Base-by-base conservation (phyloP, 2,888 invertebrate genomes). In the Phanerotoma sp. region DNA sequence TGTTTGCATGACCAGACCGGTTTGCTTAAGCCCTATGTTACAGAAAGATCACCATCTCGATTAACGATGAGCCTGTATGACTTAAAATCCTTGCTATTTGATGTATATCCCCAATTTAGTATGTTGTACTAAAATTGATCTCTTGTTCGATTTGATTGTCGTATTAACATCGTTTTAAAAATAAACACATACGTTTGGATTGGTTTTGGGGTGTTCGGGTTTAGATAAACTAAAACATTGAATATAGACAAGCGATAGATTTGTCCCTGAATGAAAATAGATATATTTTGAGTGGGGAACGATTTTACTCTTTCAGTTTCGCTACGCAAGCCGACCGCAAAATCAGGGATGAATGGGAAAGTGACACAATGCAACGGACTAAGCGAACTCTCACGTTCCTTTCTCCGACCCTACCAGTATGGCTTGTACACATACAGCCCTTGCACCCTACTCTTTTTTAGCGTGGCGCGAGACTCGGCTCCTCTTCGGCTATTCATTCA, bases 321-420 rank as follows among this genome's bases (percentile, higher is more conserved):
- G 76, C 69, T 70, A 75, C 75, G 77, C 77, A 76, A 75, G 73
- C 73, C 75, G 64, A 75, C 77, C 77, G 72, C 77, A 77, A 77
- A 77, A 77, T 77, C 77, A 70, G 71, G 66, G 68, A 71, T 74
- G 72, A 75, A 75, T 71, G 73, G 73, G 73, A 67, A 74, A 74
- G 67, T 74, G 74, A 75, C 75, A 74, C 75, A 75, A 75, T 72
- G 69, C 63, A 60, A 61, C 56, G 54, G 60, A 56, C 63, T 56
- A 54, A 55, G 61, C 38, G 56, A 45, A 54, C 42, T 51, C 51
- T 51, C 46, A 51, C 49, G 30, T 56, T 53, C 52, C 58, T 54
- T 53, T 61, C 63, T 57, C 62, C 62, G 63, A 62, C 63, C 55
- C 56, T 35, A n/a, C 20, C 13, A 21, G 46, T 46, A 4, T 46